A percentile compares a stretch with the other conserved stretches of the same genome.
Evolutionary conservation across 2,797 vertebrate genomes (phyloP).

Genomic region (Coregonus ussuriensis): DNA sequence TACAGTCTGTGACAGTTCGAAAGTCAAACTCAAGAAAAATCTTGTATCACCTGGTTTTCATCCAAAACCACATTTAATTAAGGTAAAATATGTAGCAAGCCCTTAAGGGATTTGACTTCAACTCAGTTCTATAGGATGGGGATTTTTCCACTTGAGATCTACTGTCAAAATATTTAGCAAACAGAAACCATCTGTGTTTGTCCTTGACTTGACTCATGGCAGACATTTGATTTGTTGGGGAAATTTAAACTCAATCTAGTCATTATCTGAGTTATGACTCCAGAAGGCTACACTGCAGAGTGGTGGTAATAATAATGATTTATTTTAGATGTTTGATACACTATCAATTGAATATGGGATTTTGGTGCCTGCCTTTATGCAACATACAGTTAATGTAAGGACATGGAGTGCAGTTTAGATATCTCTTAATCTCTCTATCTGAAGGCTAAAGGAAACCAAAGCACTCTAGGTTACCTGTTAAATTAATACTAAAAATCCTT

Average conservation of each 20-base stretch:
- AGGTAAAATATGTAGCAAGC: constrained; percentile 28
- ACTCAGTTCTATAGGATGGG: constrained; percentile 9
- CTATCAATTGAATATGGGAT: not conserved
- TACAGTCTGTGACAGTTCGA: too few relatives aligned
- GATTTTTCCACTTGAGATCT: constrained; percentile 9
- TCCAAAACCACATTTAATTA: constrained; percentile 29
- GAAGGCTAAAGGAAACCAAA: too few relatives aligned
- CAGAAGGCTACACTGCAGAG: constrained; percentile 7
- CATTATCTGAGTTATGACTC: constrained; percentile 38
- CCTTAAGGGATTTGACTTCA: constrained; percentile 22
- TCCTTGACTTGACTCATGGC: not conserved
- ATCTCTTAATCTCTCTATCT: too few relatives aligned
- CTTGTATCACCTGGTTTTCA: constrained; percentile 17
- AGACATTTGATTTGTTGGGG: constrained; percentile 31
- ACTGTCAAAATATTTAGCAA: constrained; percentile 29
- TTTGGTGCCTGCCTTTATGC: not conserved
- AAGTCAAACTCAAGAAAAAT: constrained; percentile 4
- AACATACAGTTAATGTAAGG: not conserved
- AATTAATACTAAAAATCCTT: too few relatives aligned
- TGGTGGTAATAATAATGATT: constrained; percentile 1
- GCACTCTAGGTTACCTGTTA: too few relatives aligned
- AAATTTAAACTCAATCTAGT: constrained; percentile 9
- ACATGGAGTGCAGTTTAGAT: not conserved
- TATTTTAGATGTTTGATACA: constrained; percentile 1
- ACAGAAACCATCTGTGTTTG: constrained; percentile 8